Percentiles rank a stretch among this genome's conserved stretches.
Evolutionary conservation across 2,797 vertebrate species (phyloP).

Genomic region (Brachyalestes nurse): DNA sequence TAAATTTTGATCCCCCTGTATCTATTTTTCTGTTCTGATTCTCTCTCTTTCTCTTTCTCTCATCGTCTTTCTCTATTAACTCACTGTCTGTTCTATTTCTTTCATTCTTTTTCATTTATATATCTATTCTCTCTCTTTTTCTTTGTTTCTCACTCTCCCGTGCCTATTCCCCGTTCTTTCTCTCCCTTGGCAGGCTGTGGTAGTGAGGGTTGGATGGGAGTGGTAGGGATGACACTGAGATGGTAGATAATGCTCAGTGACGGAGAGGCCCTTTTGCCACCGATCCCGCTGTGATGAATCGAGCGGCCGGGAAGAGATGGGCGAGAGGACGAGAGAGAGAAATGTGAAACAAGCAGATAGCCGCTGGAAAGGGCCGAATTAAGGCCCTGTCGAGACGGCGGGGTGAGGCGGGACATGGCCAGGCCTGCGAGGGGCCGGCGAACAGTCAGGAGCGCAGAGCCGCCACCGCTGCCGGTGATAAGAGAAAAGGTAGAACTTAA

Average conservation of each 20-base stretch:
- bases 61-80: too few relatives aligned
- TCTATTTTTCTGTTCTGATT: too few relatives aligned
- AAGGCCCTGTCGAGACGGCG: conserved; percentile 49
- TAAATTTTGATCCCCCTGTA: too few relatives aligned
- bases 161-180: conserved; percentile 1
- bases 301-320: conserved; percentile 38
- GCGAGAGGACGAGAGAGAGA: conserved; percentile 38
- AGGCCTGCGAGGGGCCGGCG: conserved; percentile 37
- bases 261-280: conserved; percentile 52
- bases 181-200: conserved; percentile 4
- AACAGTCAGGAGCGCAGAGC: conserved; percentile 39
- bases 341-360: conserved; percentile 64
- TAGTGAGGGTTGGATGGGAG: conserved; percentile 18
- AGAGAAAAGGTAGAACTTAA: conserved; percentile 63
- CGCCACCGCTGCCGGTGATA: conserved; percentile 45
- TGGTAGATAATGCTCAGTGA: conserved; percentile 60
- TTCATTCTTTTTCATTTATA: not conserved
- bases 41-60: too few relatives aligned
- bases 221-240: conserved; percentile 56
- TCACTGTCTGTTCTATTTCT: not conserved
- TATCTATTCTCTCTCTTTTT: not conserved
- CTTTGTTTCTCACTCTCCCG: not conserved
- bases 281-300: conserved; percentile 58
- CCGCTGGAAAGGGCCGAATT: conserved; percentile 49
- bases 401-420: conserved; percentile 26